Evolutionary conservation across 2,888 invertebrate species (phyloP).

Genomic region (Yponomeuta plumbellus): DNA sequence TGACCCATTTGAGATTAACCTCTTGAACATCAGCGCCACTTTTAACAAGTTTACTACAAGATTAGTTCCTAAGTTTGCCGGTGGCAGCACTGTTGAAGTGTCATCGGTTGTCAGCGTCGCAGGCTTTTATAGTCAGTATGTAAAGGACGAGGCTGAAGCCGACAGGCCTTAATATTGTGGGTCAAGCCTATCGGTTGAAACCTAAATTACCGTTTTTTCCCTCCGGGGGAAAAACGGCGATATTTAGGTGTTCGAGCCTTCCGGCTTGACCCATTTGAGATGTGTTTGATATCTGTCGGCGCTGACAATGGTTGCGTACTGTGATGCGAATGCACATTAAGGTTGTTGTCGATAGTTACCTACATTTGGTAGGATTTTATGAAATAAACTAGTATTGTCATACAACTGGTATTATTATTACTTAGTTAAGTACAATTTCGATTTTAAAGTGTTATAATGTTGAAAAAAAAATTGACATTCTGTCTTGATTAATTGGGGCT

Average conservation of each 20-base stretch:
- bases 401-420: too few relatives aligned
- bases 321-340: slow-evolving; percentile 1
- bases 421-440: not conserved
- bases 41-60: too few relatives aligned
- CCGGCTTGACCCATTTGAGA: slow-evolving; percentile 2
- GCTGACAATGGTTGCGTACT: slow-evolving; percentile 8
- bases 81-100: too few relatives aligned
- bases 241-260: slow-evolving; percentile 11
- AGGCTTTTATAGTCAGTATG: too few relatives aligned
- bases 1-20: too few relatives aligned
- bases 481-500: not conserved
- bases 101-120: too few relatives aligned
- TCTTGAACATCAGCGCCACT: too few relatives aligned
- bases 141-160: too few relatives aligned
- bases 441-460: not conserved
- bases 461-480: not conserved
- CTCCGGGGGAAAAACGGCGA: slow-evolving; percentile 9
- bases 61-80: too few relatives aligned
- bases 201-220: too few relatives aligned
- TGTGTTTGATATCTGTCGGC: slow-evolving; percentile 14
- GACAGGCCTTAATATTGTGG: slow-evolving; percentile 4
- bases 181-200: slow-evolving; percentile 12
- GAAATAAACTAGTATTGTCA: too few relatives aligned
- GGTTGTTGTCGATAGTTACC: not conserved
- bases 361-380: too few relatives aligned